A percentile compares a stretch with the other conserved stretches of the same genome.
Conservation (phyloP, 2,888 invertebrate genomes). For the Operophtera brumata region DNA sequence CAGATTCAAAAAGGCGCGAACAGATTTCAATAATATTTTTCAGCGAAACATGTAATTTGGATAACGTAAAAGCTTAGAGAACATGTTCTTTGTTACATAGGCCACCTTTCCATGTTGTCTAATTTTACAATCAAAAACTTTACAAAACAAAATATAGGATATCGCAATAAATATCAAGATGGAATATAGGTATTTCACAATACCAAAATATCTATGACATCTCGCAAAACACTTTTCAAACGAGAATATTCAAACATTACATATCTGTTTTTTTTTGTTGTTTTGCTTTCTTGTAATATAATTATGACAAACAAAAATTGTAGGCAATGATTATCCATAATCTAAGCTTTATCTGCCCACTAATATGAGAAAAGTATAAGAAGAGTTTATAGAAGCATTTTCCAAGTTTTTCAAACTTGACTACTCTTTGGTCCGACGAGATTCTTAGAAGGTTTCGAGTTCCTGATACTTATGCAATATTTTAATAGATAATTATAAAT, state of each 20-base stretch:
- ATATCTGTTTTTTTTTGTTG: too few relatives aligned
- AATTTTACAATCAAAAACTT: conserved; percentile 26
- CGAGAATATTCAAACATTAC: too few relatives aligned
- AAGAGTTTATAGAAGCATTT: neutral
- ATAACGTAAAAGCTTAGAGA: conserved; percentile 28
- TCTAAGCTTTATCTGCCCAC: too few relatives aligned
- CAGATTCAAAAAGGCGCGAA: conserved; percentile 76
- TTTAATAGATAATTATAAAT: conserved; percentile 27
- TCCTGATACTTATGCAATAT: conserved; percentile 20
- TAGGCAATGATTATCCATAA: too few relatives aligned
- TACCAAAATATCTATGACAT: too few relatives aligned
- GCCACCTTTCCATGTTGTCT: conserved; percentile 39
- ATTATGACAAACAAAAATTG: too few relatives aligned
- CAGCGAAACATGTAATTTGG: conserved; percentile 24
- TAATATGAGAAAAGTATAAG: neutral
- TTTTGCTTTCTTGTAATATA: too few relatives aligned
- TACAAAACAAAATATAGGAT: too few relatives aligned
- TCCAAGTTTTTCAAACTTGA: conserved; percentile 5
- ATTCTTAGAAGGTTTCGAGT: conserved; percentile 8
- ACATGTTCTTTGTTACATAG: conserved; percentile 30
- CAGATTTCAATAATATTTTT: conserved; percentile 42
- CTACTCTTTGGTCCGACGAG: neutral
- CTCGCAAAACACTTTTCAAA: too few relatives aligned
- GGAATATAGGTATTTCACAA: too few relatives aligned
- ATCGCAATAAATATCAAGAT: too few relatives aligned